Conservation (phyloP, 2,113 vertebrate species). For the Petaurus breviceps region DNA sequence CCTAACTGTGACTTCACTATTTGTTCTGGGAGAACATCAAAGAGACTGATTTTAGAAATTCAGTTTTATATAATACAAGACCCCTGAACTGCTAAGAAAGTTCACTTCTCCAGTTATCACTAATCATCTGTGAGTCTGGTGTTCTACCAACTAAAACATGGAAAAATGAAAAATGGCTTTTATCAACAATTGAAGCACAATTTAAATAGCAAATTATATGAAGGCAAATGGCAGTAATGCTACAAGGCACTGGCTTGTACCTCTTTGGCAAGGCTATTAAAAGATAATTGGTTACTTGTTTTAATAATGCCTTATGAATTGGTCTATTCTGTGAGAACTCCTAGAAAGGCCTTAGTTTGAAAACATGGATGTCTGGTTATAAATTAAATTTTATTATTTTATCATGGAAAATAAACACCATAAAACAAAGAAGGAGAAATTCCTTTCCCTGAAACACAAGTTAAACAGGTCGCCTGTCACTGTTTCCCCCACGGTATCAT, state of each 20-base stretch:
- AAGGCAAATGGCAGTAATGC: conserved; percentile 60
- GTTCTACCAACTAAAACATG: conserved; percentile 84
- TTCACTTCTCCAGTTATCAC: conserved; percentile 79
- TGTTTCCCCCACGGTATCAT: conserved; percentile 46
- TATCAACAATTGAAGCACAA: conserved; percentile 70
- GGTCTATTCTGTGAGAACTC: conserved; percentile 45
- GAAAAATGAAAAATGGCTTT: conserved; percentile 78
- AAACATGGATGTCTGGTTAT: conserved; percentile 45
- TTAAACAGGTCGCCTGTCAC: conserved; percentile 41
- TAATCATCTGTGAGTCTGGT: conserved; percentile 81
- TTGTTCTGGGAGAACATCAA: conserved; percentile 82
- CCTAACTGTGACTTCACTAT: conserved; percentile 77
- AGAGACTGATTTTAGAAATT: conserved; percentile 76
- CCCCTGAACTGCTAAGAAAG: conserved; percentile 78
- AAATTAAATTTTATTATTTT: conserved; percentile 58
- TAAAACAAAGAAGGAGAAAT: conserved; percentile 6
- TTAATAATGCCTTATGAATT: conserved; percentile 42
- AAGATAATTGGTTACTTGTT: conserved; percentile 30
- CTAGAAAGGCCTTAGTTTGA: neutral
- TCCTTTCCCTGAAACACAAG: conserved; percentile 47
- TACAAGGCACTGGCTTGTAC: conserved; percentile 51
- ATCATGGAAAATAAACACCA: conserved; percentile 56
- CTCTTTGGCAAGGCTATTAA: conserved; percentile 45
- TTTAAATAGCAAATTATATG: conserved; percentile 67
- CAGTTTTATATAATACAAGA: conserved; percentile 77